Percentiles rank a stretch among this genome's conserved stretches.
phyloP scores from a whole-genome alignment of 2,888 invertebrate species.

The Tipula helvola region DNA sequence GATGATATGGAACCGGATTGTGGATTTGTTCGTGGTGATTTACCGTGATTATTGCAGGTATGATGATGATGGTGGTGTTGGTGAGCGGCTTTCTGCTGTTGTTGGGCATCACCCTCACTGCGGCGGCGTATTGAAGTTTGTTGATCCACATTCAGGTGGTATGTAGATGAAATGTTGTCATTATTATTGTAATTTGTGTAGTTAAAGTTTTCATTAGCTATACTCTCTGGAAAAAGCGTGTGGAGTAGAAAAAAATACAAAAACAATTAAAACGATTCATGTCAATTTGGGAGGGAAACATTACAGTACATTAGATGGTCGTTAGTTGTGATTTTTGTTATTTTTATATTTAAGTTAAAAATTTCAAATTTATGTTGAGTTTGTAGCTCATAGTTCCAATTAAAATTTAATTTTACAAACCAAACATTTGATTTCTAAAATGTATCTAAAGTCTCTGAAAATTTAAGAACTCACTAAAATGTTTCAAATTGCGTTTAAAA shows the following conservation, averaged over 20 bases:
- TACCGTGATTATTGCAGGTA: slow-evolving; percentile 11
- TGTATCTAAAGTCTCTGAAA: no score
- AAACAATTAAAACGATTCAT: neutral
- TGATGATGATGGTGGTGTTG: slow-evolving; percentile 10
- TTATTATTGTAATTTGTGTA: neutral
- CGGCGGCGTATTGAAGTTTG: slow-evolving; percentile 39
- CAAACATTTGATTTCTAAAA: no score
- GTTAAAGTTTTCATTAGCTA: slow-evolving; percentile 24
- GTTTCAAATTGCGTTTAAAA: no score
- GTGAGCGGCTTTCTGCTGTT: slow-evolving; percentile 14
- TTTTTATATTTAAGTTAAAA: no score
- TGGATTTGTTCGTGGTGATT: slow-evolving; percentile 9
- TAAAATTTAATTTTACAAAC: no score
- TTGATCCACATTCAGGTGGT: slow-evolving; percentile 20
- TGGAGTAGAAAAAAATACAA: neutral
- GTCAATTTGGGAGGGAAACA: neutral
- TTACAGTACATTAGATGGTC: neutral
- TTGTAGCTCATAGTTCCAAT: no score
- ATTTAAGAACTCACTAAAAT: no score
- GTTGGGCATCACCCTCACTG: slow-evolving; percentile 48
- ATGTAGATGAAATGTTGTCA: neutral
- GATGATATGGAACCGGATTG: slow-evolving; percentile 14
- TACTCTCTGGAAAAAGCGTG: slow-evolving; percentile 22
- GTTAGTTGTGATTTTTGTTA: neutral
- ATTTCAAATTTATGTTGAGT: no score